Percentiles rank a stretch among this genome's conserved stretches.
phyloP scores from a whole-genome alignment of 2,888 invertebrate genomes.

The Erannis defoliaria region DNA sequence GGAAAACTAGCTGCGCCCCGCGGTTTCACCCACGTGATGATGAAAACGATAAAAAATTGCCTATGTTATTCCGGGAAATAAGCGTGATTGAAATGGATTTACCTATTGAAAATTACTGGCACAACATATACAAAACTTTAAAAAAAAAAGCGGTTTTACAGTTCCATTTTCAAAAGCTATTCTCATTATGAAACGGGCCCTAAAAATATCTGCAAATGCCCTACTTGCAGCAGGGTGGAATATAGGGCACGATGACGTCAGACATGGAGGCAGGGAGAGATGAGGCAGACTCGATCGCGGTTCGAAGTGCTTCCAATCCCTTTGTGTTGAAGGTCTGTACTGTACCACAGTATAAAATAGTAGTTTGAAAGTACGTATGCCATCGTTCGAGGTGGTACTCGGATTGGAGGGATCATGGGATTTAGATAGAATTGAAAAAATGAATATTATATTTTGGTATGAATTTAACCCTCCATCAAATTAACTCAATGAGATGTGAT shows the following conservation, averaged over 20 bases:
- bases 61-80: too few relatives aligned
- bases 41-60: too few relatives aligned
- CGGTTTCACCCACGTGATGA: too few relatives aligned
- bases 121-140: too few relatives aligned
- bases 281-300: conserved; percentile 3
- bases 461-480: not conserved
- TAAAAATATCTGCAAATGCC: conserved; percentile 15
- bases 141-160: not conserved
- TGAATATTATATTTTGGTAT: not conserved
- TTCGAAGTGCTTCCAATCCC: conserved; percentile 10
- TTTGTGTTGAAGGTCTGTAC: not conserved
- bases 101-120: too few relatives aligned
- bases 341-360: not conserved
- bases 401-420: not conserved
- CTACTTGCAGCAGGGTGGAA: conserved; percentile 22
- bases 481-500: too few relatives aligned
- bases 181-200: conserved; percentile 1
- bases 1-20: too few relatives aligned
- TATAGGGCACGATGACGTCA: conserved; percentile 38
- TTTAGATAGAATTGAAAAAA: conserved; percentile 1
- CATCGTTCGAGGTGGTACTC: not conserved
- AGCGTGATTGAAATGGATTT: too few relatives aligned
- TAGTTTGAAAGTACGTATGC: not conserved
- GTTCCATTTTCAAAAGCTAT: not conserved
- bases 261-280: conserved; percentile 17